These are phyloP conservation scores for Bolinopsis microptera DNA, from an alignment of 37 sponge, comb jelly and placozoan species.

Conservation along the genomic window DNA sequence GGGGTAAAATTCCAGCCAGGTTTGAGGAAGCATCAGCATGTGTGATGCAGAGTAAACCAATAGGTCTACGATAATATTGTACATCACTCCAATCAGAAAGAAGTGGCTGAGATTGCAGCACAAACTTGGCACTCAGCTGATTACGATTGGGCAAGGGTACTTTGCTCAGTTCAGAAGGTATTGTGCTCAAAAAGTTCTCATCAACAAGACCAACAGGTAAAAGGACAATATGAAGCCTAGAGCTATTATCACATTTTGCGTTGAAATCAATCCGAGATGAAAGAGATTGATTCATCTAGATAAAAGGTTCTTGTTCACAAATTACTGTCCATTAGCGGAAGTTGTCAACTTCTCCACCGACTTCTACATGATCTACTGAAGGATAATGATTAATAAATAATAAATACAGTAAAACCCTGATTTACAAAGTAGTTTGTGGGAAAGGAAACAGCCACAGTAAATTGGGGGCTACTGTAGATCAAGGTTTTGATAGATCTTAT, in stretches of 20 bases:
- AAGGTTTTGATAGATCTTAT: too few species aligned
- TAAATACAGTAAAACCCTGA: too few species aligned
- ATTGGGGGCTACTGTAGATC: too few species aligned
- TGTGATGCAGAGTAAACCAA: constrained; percentile 18
- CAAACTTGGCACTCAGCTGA: constrained; percentile 43
- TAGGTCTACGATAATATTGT: constrained; percentile 34
- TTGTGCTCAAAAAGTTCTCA: background rate
- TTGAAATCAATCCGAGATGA: constrained; percentile 44
- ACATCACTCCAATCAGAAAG: constrained; percentile 59
- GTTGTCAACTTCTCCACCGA: too few species aligned
- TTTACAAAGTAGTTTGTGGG: too few species aligned
- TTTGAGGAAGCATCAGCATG: background rate
- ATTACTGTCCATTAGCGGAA: too few species aligned
- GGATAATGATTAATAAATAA: too few species aligned
- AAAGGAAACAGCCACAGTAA: too few species aligned
- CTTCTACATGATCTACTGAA: too few species aligned
- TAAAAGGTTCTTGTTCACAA: too few species aligned
- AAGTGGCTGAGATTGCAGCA: constrained; percentile 13
- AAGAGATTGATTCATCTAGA: constrained; percentile 36
- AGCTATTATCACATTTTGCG: constrained; percentile 10
- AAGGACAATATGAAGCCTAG: constrained; percentile 21
- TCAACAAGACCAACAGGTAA: constrained; percentile 9
- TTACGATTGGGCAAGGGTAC: constrained; percentile 51
- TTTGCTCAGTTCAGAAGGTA: constrained; percentile 26
- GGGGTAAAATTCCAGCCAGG: background rate